Percentiles rank a stretch among this genome's conserved stretches.
These are phyloP conservation scores for Peromyscus melanophrys DNA, from an alignment of 2,797 vertebrate genomes.

Conservation along the genomic window DNA sequence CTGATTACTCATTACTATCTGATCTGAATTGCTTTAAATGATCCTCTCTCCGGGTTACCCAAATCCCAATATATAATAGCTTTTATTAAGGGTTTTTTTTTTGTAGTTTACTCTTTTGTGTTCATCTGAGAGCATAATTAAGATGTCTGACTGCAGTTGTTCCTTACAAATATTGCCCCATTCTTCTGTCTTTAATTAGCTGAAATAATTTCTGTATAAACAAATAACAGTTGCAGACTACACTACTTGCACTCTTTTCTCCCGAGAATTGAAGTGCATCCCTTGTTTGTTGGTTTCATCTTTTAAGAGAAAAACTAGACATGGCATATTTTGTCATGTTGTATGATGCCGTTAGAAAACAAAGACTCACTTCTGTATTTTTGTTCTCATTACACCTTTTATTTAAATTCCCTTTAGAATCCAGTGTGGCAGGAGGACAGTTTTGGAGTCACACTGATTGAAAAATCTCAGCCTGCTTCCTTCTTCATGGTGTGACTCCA, in stretches of 20 bases:
- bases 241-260: constrained; percentile 28
- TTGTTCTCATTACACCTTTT: constrained; percentile 16
- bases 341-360: constrained; percentile 53
- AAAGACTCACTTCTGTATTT: constrained; percentile 17
- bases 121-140: constrained; percentile 80
- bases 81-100: constrained; percentile 66
- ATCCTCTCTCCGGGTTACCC: constrained; percentile 44
- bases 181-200: constrained; percentile 75
- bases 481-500: neutral
- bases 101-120: constrained; percentile 75
- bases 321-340: constrained; percentile 73
- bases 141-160: constrained; percentile 80
- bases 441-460: constrained; percentile 26
- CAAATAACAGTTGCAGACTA: constrained; percentile 67
- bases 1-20: constrained; percentile 84
- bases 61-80: constrained; percentile 78
- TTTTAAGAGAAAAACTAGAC: constrained; percentile 55
- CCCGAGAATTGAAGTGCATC: constrained; percentile 40
- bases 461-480: neutral
- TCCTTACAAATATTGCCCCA: constrained; percentile 67
- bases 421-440: neutral
- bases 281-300: constrained; percentile 69
- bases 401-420: constrained; percentile 4
- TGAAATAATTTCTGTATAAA: constrained; percentile 72
- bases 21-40: constrained; percentile 83